Evolutionary conservation across 30 jellyfish, hydroid and myxozoan species (phyloP).

Genomic region (Aurelia sp.): DNA sequence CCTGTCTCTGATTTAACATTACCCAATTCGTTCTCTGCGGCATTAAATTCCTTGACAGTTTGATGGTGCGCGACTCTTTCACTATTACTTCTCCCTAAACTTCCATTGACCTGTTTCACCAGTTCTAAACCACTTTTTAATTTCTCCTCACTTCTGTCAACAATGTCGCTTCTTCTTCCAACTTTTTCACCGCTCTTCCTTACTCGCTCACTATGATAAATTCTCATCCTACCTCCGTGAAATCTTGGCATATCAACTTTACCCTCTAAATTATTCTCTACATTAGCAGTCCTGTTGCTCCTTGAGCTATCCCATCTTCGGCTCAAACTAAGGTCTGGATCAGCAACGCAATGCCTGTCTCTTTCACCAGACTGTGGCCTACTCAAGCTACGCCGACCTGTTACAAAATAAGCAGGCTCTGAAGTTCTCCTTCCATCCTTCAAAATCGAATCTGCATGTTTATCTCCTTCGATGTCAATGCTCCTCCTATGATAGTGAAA

Average conservation of each 20-base stretch:
- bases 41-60: not conserved
- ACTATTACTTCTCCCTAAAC: not conserved
- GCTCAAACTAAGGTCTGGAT: not conserved
- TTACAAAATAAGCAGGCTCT: slow-evolving; percentile 38
- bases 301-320: not conserved
- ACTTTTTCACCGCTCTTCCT: not conserved
- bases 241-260: not conserved
- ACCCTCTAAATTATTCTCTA: not conserved
- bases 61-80: not conserved
- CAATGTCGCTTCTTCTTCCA: not conserved
- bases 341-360: not conserved
- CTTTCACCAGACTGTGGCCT: slow-evolving; percentile 6
- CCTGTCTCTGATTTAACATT: not conserved
- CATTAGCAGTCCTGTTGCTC: not conserved
- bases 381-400: not conserved
- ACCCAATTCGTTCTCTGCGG: not conserved
- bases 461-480: slow-evolving; percentile 3
- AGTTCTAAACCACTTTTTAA: not conserved
- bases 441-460: slow-evolving; percentile 7
- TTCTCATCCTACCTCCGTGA: not conserved
- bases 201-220: not conserved
- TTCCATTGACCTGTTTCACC: not conserved
- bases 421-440: slow-evolving; percentile 18
- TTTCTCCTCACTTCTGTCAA: not conserved
- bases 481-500: slow-evolving; percentile 35